These are phyloP conservation scores for Limnephilus auricula DNA, from an alignment of 2,888 invertebrate genomes.

Conservation along the genomic window DNA sequence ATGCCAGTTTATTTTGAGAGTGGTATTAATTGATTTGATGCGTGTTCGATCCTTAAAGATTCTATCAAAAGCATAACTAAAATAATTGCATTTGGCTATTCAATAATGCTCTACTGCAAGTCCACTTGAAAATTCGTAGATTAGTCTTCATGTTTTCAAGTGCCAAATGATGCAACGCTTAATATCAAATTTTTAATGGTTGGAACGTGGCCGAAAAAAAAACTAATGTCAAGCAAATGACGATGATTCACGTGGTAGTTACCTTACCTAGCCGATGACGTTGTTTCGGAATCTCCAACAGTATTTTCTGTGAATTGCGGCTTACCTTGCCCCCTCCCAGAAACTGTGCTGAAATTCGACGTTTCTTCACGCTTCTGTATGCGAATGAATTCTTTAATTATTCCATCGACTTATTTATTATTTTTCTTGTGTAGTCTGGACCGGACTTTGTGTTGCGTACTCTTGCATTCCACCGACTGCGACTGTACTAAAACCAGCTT, in stretches of 20 bases:
- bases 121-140: slow-evolving; percentile 4
- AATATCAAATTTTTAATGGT: not conserved
- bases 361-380: not conserved
- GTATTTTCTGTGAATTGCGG: not conserved
- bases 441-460: slow-evolving; percentile 18
- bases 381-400: not conserved
- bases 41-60: not conserved
- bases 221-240: slow-evolving; percentile 31
- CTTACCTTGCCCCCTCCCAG: slow-evolving; percentile 40
- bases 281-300: slow-evolving; percentile 44
- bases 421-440: slow-evolving; percentile 30
- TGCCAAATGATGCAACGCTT: not conserved
- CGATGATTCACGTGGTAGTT: slow-evolving; percentile 38
- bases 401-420: not conserved
- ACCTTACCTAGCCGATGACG: slow-evolving; percentile 37
- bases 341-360: slow-evolving; percentile 15
- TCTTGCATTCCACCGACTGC: slow-evolving; percentile 31
- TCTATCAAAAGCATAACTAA: not conserved
- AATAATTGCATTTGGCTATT: not conserved
- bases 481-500: not conserved
- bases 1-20: not conserved
- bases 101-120: not conserved
- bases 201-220: not conserved
- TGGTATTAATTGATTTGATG: not conserved
- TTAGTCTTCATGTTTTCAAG: slow-evolving; percentile 18